phyloP scores from a whole-genome alignment of 1,140 invertebrate species.

The Sycobia sp. region DNA sequence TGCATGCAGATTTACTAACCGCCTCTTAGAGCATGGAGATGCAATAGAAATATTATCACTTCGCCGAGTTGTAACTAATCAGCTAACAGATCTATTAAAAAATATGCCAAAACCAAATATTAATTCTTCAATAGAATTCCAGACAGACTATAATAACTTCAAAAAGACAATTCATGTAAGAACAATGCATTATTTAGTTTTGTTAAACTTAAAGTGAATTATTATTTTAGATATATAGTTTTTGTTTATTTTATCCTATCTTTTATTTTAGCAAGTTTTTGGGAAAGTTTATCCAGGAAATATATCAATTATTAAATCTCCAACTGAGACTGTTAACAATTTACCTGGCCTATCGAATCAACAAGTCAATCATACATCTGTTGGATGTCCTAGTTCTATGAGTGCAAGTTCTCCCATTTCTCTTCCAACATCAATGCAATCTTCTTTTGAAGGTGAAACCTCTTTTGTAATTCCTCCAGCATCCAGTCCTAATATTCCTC shows the following conservation, averaged over 20 bases:
- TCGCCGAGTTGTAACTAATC: slow-evolving; percentile 75
- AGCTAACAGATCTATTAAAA: slow-evolving; percentile 78
- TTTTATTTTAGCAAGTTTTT: slow-evolving; percentile 68
- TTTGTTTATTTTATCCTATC: neutral
- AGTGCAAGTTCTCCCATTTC: slow-evolving; percentile 70
- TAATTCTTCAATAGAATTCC: slow-evolving; percentile 80
- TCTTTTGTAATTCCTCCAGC: slow-evolving; percentile 55
- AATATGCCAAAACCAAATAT: slow-evolving; percentile 80
- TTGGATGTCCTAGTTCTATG: slow-evolving; percentile 63
- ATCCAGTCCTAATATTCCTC: slow-evolving; percentile 59
- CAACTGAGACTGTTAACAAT: slow-evolving; percentile 7
- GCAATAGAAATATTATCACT: slow-evolving; percentile 81
- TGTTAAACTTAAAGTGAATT: slow-evolving; percentile 3
- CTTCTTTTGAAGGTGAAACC: slow-evolving; percentile 75
- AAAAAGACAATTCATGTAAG: slow-evolving; percentile 67
- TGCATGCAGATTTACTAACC: slow-evolving; percentile 80
- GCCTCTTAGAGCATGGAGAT: slow-evolving; percentile 81
- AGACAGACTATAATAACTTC: slow-evolving; percentile 80
- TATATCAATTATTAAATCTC: slow-evolving; percentile 39
- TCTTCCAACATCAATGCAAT: slow-evolving; percentile 72
- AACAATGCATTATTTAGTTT: slow-evolving; percentile 35
- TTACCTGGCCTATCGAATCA: slow-evolving; percentile 44
- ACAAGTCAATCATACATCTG: slow-evolving; percentile 50
- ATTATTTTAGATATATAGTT: neutral
- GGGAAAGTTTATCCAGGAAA: slow-evolving; percentile 73